These are phyloP conservation scores for Perca fluviatilis DNA, from an alignment of 2,113 vertebrate genomes.

Conservation along the genomic window DNA sequence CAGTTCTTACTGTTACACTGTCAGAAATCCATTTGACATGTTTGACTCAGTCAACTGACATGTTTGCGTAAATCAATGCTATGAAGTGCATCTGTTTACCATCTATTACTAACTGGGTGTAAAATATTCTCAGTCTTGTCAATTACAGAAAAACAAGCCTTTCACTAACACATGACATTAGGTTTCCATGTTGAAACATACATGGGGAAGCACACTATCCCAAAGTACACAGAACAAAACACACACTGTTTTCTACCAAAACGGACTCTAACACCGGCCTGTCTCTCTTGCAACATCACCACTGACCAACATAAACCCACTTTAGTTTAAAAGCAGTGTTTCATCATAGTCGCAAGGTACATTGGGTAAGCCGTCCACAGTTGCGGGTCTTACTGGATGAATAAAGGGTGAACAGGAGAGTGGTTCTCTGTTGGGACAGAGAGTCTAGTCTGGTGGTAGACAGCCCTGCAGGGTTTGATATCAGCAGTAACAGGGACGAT, in stretches of 20 bases:
- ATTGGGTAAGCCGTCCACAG: slow-evolving; percentile 27
- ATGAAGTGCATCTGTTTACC: slow-evolving; percentile 32
- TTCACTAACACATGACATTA: slow-evolving; percentile 48
- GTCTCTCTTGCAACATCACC: slow-evolving; percentile 17
- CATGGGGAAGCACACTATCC: slow-evolving; percentile 47
- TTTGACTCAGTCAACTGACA: not conserved
- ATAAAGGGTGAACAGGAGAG: slow-evolving; percentile 57
- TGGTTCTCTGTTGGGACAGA: slow-evolving; percentile 65
- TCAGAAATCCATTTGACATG: not conserved
- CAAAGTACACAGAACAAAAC: slow-evolving; percentile 42
- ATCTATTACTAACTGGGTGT: slow-evolving; percentile 4
- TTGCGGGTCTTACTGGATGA: slow-evolving; percentile 32
- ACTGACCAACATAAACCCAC: slow-evolving; percentile 43
- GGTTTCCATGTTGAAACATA: slow-evolving; percentile 53
- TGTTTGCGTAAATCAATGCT: not conserved
- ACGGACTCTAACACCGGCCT: slow-evolving; percentile 34
- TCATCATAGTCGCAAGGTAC: slow-evolving; percentile 37
- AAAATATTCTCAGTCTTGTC: slow-evolving; percentile 15
- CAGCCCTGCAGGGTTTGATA: slow-evolving; percentile 52
- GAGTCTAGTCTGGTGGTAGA: slow-evolving; percentile 53
- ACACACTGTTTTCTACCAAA: slow-evolving; percentile 44
- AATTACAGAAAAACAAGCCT: slow-evolving; percentile 29
- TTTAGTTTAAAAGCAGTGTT: slow-evolving; percentile 59
- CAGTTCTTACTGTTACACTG: not conserved
- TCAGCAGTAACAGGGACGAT: slow-evolving; percentile 34